A percentile compares a stretch with the other conserved stretches of the same genome.
phyloP scores from a whole-genome alignment of 1,140 invertebrate species.

The Papilio dardanus region DNA sequence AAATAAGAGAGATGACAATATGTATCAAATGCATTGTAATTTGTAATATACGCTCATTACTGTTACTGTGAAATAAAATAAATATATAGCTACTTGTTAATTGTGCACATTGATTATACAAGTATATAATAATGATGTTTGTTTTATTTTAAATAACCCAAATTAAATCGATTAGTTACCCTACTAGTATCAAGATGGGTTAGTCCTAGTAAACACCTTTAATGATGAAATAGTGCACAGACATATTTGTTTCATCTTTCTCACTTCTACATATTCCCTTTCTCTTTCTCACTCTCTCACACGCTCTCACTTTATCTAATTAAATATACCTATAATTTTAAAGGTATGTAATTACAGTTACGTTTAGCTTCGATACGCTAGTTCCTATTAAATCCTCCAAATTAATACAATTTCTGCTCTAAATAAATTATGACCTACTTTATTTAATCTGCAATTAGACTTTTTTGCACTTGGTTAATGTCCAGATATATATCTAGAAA shows the following conservation, averaged over 20 bases:
- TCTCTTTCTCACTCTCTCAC: no score
- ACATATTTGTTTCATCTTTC: no score
- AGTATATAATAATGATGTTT: constrained; percentile 48
- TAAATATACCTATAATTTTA: constrained; percentile 56
- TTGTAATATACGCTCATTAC: constrained; percentile 27
- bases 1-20: neutral
- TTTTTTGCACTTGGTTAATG: neutral
- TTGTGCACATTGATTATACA: constrained; percentile 58
- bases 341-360: constrained; percentile 57
- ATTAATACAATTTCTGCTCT: constrained; percentile 64
- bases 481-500: neutral
- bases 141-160: constrained; percentile 29
- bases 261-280: no score
- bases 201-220: no score
- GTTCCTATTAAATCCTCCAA: constrained; percentile 73
- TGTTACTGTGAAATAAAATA: constrained; percentile 35
- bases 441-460: constrained; percentile 18
- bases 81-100: constrained; percentile 62
- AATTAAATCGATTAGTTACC: neutral
- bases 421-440: constrained; percentile 67
- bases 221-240: no score
- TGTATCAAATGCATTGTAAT: neutral
- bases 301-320: no score
- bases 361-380: constrained; percentile 64
- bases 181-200: no score